These are phyloP conservation scores for Leptopilina boulardi DNA, from an alignment of 1,140 invertebrate species.

Conservation along the genomic window DNA sequence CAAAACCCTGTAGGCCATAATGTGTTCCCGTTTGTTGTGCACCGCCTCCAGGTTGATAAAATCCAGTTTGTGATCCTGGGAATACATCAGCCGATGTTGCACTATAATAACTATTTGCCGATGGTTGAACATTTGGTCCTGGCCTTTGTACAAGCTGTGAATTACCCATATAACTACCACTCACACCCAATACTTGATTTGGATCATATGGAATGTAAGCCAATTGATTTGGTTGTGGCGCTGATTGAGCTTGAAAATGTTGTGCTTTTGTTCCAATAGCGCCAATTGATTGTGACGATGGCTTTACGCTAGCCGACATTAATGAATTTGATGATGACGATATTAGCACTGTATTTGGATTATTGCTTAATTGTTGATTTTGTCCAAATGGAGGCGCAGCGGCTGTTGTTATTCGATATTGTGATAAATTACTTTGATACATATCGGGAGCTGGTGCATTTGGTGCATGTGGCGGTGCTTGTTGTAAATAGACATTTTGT, in stretches of 20 bases:
- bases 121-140: conserved; percentile 76
- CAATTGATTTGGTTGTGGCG: conserved; percentile 76
- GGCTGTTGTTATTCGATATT: conserved; percentile 82
- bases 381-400: conserved; percentile 83
- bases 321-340: conserved; percentile 91
- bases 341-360: conserved; percentile 92
- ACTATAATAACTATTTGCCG: conserved; percentile 78
- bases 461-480: conserved; percentile 76
- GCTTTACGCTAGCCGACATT: conserved; percentile 93
- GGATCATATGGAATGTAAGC: conserved; percentile 76
- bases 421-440: conserved; percentile 86
- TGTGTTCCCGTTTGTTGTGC: conserved; percentile 76
- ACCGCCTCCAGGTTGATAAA: conserved; percentile 75
- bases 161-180: conserved; percentile 78
- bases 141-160: conserved; percentile 80
- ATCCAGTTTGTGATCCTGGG: conserved; percentile 75
- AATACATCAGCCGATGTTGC: conserved; percentile 76
- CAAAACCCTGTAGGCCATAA: conserved; percentile 75
- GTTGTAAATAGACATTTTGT: conserved; percentile 82
- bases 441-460: conserved; percentile 83
- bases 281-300: conserved; percentile 87
- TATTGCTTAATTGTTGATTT: conserved; percentile 86
- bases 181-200: conserved; percentile 75
- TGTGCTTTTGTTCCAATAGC: conserved; percentile 84
- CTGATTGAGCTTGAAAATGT: conserved; percentile 74